Base-by-base conservation (phyloP, 2,113 vertebrate species). In the Apodemus speciosus region DNA sequence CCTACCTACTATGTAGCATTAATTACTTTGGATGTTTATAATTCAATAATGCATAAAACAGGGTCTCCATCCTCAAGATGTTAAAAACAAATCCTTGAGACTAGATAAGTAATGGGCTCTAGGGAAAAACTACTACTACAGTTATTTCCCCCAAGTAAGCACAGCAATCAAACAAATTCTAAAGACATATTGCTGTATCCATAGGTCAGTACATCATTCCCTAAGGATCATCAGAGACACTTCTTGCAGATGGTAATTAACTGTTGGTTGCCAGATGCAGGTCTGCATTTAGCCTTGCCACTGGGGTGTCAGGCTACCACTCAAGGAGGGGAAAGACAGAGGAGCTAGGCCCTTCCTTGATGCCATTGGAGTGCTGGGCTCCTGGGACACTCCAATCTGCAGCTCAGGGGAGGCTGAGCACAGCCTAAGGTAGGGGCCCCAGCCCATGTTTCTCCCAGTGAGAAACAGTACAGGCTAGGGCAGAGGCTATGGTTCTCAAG, bases 11-110 rank as follows among this genome's bases (percentile, higher is more conserved):
- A 35, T 20, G 23, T 75, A 93, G 4, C 14, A 43, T 25, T 21
- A 75, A 38, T 64, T 96, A 20, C 75, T 85, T 69, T 91, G 35
- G 56, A 25, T 85, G 14, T 46, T 89, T 38, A 95, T 38, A 69
- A 92, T 87, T 20, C 53, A 79, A 49, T 81, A 43, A 84, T 71
- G 9, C 75, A 62, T 91, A 75, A 92, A 96, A 71, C 4, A 71
- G 40, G 2, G n/a, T 77, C 43, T 77, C 53, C 76, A 11, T 64
- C 20, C 9, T 60, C 38, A 94, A 85, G 21, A n/a, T 86, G 27
- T 68, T 89, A 46, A 49, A n/a, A 62, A 64, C 13, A 16, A 15
- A 40, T 35, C 9, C 23, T 23, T 27, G 53, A 81, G 20, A n/a
- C 11, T 81, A 60, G n/a, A 40, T 27, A 81, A 13, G 79, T 60